Percentiles rank a stretch among this genome's conserved stretches.
Evolutionary conservation across 2,797 vertebrate species (phyloP).

Genomic region (Myotis planiceps): DNA sequence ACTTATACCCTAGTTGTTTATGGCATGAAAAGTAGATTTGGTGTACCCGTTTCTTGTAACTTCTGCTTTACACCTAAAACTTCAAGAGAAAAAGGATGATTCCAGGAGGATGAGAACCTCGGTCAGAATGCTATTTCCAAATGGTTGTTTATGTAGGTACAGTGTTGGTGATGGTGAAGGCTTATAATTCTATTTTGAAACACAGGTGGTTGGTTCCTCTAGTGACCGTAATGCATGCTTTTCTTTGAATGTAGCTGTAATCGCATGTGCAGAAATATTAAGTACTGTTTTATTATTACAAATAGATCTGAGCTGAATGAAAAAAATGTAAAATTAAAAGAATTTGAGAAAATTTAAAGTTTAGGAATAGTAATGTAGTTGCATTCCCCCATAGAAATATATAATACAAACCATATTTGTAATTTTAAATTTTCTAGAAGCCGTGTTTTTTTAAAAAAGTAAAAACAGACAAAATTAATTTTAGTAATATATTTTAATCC

Average conservation of each 20-base stretch:
- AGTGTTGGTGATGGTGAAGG: constrained; percentile 84
- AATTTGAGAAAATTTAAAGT: constrained; percentile 2
- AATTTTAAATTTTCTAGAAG: constrained; percentile 35
- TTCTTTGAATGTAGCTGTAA: constrained; percentile 76
- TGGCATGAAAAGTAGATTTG: background rate
- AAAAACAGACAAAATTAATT: background rate
- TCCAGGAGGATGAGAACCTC: constrained; percentile 47
- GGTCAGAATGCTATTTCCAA: constrained; percentile 86
- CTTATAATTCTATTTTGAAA: constrained; percentile 77
- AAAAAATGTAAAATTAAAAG: too few species aligned
- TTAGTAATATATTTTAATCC: background rate
- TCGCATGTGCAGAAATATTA: constrained; percentile 84
- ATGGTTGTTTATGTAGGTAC: constrained; percentile 83
- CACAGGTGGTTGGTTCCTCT: constrained; percentile 82
- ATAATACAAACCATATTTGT: background rate
- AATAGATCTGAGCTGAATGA: constrained; percentile 86
- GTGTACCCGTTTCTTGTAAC: background rate
- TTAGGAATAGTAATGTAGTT: background rate
- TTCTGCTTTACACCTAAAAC: background rate
- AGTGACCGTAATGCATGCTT: constrained; percentile 85
- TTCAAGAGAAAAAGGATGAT: constrained; percentile 2
- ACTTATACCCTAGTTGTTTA: background rate
- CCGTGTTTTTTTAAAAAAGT: background rate
- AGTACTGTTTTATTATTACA: constrained; percentile 57
- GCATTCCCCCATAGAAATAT: background rate